A percentile compares a stretch with the other conserved stretches of the same genome.
Evolutionary conservation across 2,797 vertebrate genomes (phyloP).

Genomic region (Halcyon badia): DNA sequence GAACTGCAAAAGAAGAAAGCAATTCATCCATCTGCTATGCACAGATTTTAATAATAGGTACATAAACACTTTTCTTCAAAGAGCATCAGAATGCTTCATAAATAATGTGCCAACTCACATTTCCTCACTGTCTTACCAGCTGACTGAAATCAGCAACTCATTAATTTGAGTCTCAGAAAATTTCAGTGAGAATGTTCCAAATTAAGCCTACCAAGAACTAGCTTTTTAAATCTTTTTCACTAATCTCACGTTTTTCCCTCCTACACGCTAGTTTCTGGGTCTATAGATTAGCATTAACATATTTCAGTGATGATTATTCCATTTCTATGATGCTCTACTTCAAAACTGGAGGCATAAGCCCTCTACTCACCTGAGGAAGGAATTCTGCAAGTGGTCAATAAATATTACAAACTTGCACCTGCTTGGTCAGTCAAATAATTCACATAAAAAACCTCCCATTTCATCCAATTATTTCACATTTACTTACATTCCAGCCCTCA

Average conservation of each 20-base stretch:
- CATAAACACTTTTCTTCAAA: neutral
- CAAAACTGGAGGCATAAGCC: neutral
- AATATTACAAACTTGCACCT: neutral
- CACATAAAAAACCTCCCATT: neutral
- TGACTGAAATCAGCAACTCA: neutral
- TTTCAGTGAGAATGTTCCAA: neutral
- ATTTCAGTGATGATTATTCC: neutral
- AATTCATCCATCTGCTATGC: neutral
- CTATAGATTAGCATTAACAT: neutral
- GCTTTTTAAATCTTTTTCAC: neutral
- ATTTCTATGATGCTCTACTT: neutral
- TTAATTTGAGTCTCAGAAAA: neutral
- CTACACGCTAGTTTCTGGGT: neutral
- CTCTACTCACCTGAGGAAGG: neutral
- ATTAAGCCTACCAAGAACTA: neutral
- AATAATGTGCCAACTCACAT: neutral
- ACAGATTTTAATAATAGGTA: constrained; percentile 7
- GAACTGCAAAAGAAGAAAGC: constrained; percentile 3
- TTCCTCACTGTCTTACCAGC: neutral
- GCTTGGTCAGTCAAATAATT: neutral
- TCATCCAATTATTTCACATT: neutral
- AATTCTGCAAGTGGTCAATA: neutral
- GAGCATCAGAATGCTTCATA: neutral
- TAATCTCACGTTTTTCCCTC: neutral
- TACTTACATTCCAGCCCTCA: neutral